Percentiles rank a stretch among this genome's conserved stretches.
These are phyloP conservation scores for Paracentrotus lividus DNA, from an alignment of 53 echinoderm and acorn worm species.

Conservation along the genomic window DNA sequence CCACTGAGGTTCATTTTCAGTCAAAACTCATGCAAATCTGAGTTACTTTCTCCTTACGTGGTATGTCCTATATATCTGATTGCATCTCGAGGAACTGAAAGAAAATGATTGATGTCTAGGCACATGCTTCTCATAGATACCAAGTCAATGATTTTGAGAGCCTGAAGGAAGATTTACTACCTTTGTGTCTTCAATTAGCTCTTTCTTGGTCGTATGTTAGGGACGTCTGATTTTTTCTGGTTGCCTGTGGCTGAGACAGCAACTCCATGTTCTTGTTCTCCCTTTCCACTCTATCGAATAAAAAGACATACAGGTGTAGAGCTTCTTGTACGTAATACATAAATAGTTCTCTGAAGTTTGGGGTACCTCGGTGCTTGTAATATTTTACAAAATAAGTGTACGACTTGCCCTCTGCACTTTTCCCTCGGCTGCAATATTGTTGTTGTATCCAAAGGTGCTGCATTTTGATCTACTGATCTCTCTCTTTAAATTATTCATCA, in stretches of 20 bases:
- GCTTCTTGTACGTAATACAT: neutral
- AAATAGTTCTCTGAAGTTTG: neutral
- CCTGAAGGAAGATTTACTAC: neutral
- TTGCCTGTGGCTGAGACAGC: neutral
- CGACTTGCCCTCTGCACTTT: neutral
- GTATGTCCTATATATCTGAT: neutral
- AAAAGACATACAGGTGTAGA: neutral
- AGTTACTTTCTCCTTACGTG: neutral
- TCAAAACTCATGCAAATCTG: neutral
- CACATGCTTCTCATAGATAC: neutral
- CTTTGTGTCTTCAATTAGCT: neutral
- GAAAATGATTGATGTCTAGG: neutral
- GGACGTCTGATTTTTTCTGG: neutral
- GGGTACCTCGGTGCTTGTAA: neutral
- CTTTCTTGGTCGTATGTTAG: neutral
- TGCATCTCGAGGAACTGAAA: neutral
- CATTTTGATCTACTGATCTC: conserved; percentile 6
- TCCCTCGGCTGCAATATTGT: neutral
- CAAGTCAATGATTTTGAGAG: neutral
- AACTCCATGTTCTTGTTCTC: neutral
- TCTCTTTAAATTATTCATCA: no score
- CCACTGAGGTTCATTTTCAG: neutral
- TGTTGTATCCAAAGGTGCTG: neutral
- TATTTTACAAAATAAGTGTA: neutral
- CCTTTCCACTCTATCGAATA: neutral